Evolutionary conservation across 2,888 invertebrate species (phyloP), one percentile per base, ranked within the genome.

Genomic region (Aphidius colemani): DNA sequence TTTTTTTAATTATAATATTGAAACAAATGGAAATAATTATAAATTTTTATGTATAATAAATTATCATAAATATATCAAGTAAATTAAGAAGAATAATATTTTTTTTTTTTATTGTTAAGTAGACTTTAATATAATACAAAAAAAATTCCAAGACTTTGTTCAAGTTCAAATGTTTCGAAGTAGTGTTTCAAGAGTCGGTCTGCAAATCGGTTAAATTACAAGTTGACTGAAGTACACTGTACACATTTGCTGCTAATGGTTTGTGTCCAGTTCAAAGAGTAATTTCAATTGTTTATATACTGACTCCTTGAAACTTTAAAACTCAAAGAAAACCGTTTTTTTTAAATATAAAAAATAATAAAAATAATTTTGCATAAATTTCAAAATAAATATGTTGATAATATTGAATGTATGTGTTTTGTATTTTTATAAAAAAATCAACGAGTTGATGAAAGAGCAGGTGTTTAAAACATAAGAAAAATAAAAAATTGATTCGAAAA

Each of bases 191-290:
- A 30, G 46, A 10, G 39, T 56, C 18, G 44, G 30, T 13, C 56
- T 46, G 39, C n/a, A n/a, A 57, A 46, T 57, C 48, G 57, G 57
- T 46, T 46, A 66, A 66, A 66, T 59, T 74, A 75, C 75, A 71
- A 72, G 74, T 71, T 67, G 70, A 68, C 69, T 75, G 66, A 69
- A 75, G 74, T 75, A 74, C 72, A 75, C 59, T 73, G 75, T 73
- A 75, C 68, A 75, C 75, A 75, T 30, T 30, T 30, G 30, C 64
- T 67, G 59, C 46, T 57, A 57, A 57, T 57, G 57, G 39, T 46
- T 46, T 57, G n/a, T 45, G 57, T 30, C 57, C 57, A 57, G 46
- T 57, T 46, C 39, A 46, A 46, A 39, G 8, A 39, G 46, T 57
- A 57, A 57, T 57, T 46, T 57, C 57, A 45, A 46, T 7, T 2